A percentile compares a stretch with the other conserved stretches of the same genome.
phyloP scores from a whole-genome alignment of 2,113 vertebrate genomes.

The Nettapus auritus region DNA sequence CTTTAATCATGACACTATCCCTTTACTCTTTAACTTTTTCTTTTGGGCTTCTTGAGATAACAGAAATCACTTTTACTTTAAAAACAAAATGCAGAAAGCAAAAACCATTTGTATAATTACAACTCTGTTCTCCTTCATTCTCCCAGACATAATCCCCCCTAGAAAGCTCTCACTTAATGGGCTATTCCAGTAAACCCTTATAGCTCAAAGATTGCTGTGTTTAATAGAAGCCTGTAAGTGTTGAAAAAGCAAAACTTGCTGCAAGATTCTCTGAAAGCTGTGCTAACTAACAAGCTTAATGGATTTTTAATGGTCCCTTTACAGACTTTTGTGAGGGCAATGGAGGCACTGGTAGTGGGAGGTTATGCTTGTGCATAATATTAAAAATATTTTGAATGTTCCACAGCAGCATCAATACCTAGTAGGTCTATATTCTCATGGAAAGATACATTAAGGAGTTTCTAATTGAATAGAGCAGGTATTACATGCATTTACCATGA shows the following conservation, averaged over 20 bases:
- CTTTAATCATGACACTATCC: neutral
- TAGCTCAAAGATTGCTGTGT: slow-evolving; percentile 44
- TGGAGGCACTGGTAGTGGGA: slow-evolving; percentile 14
- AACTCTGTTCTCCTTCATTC: neutral
- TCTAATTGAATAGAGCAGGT: slow-evolving; percentile 22
- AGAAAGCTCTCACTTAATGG: slow-evolving; percentile 55
- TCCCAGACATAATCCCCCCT: slow-evolving; percentile 5
- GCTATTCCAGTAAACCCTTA: slow-evolving; percentile 47
- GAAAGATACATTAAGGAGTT: slow-evolving; percentile 29
- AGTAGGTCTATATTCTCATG: slow-evolving; percentile 1
- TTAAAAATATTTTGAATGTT: slow-evolving; percentile 59
- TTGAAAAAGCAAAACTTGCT: slow-evolving; percentile 46
- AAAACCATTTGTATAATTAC: slow-evolving; percentile 60
- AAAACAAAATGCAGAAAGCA: slow-evolving; percentile 62
- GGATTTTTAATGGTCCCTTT: slow-evolving; percentile 68
- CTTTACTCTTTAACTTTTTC: slow-evolving; percentile 42
- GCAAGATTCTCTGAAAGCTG: slow-evolving; percentile 51
- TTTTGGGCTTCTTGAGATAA: slow-evolving; percentile 60
- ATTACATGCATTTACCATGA: neutral
- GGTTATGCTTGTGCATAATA: slow-evolving; percentile 46
- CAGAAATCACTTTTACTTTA: slow-evolving; percentile 58
- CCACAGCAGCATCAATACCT: neutral
- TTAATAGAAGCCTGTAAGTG: slow-evolving; percentile 18
- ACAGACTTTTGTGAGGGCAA: slow-evolving; percentile 35
- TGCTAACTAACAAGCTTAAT: slow-evolving; percentile 68